These are phyloP conservation scores for Gouania willdenowi DNA, from an alignment of 2,797 vertebrate genomes.

Conservation along the genomic window DNA sequence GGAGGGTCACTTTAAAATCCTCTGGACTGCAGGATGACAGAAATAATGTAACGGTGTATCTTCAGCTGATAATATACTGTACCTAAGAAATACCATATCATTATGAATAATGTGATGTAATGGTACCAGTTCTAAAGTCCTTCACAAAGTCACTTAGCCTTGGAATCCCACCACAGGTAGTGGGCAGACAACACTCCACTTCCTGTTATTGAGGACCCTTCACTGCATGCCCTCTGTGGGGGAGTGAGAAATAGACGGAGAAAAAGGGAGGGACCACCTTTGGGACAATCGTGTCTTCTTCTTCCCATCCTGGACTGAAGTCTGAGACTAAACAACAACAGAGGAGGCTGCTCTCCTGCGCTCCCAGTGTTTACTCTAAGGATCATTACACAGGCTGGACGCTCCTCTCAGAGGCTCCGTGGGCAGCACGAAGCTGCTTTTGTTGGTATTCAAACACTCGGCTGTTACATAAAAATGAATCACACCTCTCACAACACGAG, in stretches of 20 bases:
- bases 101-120: too few species aligned
- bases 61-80: too few species aligned
- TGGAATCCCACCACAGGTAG: constrained; percentile 63
- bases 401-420: constrained; percentile 38
- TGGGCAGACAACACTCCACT: constrained; percentile 70
- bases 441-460: constrained; percentile 58
- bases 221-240: constrained; percentile 48
- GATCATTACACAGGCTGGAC: constrained; percentile 50
- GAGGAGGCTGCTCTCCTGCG: constrained; percentile 59
- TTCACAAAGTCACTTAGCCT: constrained; percentile 49
- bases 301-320: constrained; percentile 64
- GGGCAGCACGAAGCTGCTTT: constrained; percentile 46
- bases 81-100: too few species aligned
- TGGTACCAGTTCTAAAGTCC: too few species aligned
- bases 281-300: constrained; percentile 65
- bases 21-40: too few species aligned
- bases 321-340: constrained; percentile 80
- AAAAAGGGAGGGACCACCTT: constrained; percentile 58
- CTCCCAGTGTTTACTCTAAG: constrained; percentile 66
- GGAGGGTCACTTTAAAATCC: too few species aligned
- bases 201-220: constrained; percentile 80
- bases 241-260: constrained; percentile 32
- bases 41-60: too few species aligned
- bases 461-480: constrained; percentile 64
- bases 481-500: constrained; percentile 28